phyloP scores from a whole-genome alignment of 2,797 vertebrate species.

The Tenualosa ilisha region DNA sequence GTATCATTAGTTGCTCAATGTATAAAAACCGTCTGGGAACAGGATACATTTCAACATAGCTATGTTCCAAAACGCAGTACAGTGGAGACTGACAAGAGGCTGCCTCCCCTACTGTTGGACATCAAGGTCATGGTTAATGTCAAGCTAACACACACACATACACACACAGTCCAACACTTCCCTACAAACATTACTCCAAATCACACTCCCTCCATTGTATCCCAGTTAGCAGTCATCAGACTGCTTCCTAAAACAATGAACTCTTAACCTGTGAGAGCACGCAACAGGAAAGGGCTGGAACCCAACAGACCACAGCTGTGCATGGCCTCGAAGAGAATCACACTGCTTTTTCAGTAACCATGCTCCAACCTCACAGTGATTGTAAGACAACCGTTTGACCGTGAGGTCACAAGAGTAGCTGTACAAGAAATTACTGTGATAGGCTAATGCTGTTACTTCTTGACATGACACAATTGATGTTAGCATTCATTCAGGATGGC shows the following conservation, averaged over 20 bases:
- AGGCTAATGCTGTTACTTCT: neutral
- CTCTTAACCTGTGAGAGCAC: slow-evolving; percentile 29
- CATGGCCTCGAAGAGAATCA: neutral
- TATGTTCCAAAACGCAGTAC: neutral
- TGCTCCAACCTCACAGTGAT: neutral
- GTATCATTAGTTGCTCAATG: neutral
- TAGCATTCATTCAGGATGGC: neutral
- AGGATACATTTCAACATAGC: neutral
- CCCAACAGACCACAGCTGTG: slow-evolving; percentile 1
- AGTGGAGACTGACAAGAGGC: neutral
- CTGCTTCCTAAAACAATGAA: slow-evolving; percentile 61
- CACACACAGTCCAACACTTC: slow-evolving; percentile 19
- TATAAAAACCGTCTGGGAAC: neutral
- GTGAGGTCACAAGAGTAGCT: neutral
- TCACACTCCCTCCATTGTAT: slow-evolving; percentile 60
- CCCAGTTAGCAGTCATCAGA: slow-evolving; percentile 52
- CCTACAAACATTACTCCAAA: slow-evolving; percentile 41
- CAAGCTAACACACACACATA: neutral
- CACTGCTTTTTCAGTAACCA: neutral
- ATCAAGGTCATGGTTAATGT: slow-evolving; percentile 13
- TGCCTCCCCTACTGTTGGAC: neutral
- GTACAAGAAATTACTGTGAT: neutral
- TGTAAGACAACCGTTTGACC: neutral
- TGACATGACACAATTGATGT: neutral
- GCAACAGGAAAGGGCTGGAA: slow-evolving; percentile 10